Evolutionary conservation across 1,140 invertebrate species (phyloP).

Genomic region (Goniozus legneri): DNA sequence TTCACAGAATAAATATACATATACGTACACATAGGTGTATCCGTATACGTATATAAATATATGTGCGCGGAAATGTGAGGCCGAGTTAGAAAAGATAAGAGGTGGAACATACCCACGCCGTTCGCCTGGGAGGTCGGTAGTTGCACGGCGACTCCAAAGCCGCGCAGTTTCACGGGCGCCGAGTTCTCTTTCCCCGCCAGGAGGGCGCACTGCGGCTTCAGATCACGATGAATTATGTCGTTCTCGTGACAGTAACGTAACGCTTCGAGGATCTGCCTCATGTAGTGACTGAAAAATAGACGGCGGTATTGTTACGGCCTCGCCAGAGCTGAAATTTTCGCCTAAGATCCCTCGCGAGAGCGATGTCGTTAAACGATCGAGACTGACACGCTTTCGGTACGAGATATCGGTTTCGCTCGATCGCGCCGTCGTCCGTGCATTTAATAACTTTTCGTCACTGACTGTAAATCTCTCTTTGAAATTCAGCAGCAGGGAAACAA

Average conservation of each 20-base stretch:
- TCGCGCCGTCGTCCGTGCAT: too few species aligned
- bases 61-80: constrained; percentile 13
- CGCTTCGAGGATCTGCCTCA: constrained; percentile 94
- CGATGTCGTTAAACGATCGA: too few species aligned
- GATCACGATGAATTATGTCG: constrained; percentile 93
- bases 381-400: too few species aligned
- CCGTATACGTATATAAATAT: too few species aligned
- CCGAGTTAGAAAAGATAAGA: constrained; percentile 12
- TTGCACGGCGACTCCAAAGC: constrained; percentile 96
- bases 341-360: too few species aligned
- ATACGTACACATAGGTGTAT: too few species aligned
- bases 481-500: too few species aligned
- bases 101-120: constrained; percentile 63
- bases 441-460: too few species aligned
- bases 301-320: neutral
- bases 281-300: constrained; percentile 82
- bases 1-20: constrained; percentile 12
- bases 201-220: constrained; percentile 92
- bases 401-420: too few species aligned
- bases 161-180: constrained; percentile 94
- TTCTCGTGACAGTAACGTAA: constrained; percentile 96
- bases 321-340: too few species aligned
- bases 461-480: too few species aligned
- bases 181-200: constrained; percentile 95
- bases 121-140: constrained; percentile 75